Conservation (phyloP, 2,797 vertebrate species). For the Onychomys arenicola region DNA sequence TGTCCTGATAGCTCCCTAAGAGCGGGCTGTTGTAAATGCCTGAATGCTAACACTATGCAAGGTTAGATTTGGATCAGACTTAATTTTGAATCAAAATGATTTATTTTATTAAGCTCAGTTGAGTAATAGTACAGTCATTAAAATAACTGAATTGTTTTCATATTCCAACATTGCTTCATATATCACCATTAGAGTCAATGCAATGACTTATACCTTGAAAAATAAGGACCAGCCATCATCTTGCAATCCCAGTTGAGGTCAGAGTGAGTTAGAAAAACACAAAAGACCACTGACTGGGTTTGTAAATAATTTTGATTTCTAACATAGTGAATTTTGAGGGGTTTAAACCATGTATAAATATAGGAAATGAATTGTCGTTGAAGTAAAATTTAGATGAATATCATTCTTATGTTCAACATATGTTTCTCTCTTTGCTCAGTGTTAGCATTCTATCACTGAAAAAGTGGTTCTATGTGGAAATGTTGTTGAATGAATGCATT, state of each 20-base stretch:
- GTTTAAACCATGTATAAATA: not conserved
- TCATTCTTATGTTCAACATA: not conserved
- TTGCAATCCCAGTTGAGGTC: not conserved
- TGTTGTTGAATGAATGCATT: not conserved
- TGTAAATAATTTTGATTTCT: slow-evolving; percentile 24
- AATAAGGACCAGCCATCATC: not conserved
- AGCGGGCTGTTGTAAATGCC: not conserved
- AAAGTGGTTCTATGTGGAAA: not conserved
- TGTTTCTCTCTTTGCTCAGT: not conserved
- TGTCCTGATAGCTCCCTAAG: not conserved
- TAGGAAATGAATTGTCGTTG: slow-evolving; percentile 6
- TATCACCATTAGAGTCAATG: not conserved
- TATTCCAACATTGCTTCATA: not conserved
- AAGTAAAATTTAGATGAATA: not conserved
- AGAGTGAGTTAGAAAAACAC: not conserved
- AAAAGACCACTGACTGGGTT: not conserved
- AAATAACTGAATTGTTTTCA: not conserved
- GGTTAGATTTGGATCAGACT: not conserved
- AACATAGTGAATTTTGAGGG: not conserved
- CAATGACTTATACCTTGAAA: not conserved
- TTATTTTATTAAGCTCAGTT: not conserved
- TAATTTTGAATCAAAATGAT: not conserved
- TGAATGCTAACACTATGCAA: not conserved
- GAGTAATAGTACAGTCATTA: not conserved
- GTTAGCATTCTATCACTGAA: not conserved